Evolutionary conservation across 1,140 invertebrate species (phyloP), one percentile per base, ranked within the genome.

Genomic region (Listronotus bonariensis): DNA sequence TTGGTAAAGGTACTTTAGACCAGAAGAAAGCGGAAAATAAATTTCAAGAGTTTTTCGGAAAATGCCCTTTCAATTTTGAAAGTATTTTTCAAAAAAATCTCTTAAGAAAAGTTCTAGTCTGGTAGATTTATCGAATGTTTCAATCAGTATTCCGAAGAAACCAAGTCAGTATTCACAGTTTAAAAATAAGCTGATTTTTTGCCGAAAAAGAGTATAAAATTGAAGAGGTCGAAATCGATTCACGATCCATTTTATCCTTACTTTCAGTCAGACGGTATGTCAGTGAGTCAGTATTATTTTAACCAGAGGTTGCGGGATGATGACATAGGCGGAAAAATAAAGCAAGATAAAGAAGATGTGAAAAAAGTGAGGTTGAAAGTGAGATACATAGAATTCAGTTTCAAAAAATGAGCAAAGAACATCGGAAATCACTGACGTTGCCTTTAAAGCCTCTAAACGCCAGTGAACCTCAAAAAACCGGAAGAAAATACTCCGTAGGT

Each of bases 221-320:
- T 51, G 12, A 59, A 65, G 11, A 72, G 74, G 45, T 87, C 81
- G 12, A 85, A 87, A 57, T 90, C 90, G 0, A 91, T 93, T 53
- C 85, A 87, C 31, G 91, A 93, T 81, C 90, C 91, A 15, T 82
- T 80, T 49, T 89, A 87, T 81, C 91, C 90, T 18, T 83, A 91
- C 10, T 91, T 92, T 71, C 85, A 87, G 69, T 81, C 81, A 40
- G 86, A 92, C 58, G 89, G 90, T 3, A 80, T 42, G 6, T 54
- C 17, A 14, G 54, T 32, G 3, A 59, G 55, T 58, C 40, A 45
- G 45, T 51, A 59, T 36, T 40, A 20, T 41, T 11, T 48, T 2
- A 12, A 32, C 1, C 12, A 45, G 12, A 17, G 8, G 82, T 65
- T 84, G 87, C 70, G 84, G 60, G 63, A 75, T 80, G 46, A 74